Base-by-base conservation (phyloP, 2,797 vertebrate species). In the Alcedo quadribrachys region DNA sequence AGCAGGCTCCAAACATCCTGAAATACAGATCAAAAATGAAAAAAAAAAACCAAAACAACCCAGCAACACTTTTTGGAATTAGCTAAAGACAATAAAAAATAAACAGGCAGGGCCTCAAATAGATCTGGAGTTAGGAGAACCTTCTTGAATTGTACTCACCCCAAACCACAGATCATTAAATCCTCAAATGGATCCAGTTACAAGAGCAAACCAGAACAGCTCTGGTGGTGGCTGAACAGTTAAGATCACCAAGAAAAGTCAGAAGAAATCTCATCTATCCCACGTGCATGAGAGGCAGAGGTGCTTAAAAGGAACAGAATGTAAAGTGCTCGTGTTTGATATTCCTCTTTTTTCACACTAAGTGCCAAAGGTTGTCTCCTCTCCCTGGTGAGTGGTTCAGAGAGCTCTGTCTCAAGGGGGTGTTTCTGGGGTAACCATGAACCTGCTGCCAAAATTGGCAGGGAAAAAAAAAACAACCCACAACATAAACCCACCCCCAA, bases 261-360 rank as follows among this genome's bases (percentile, higher is more conserved):
- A 62, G 51, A 48, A 66, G 25, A n/a, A 66, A 30, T 4, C 43
- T 53, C 21, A 35, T n/a, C 48, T 46, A 43, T 13, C 32, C 69
- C 37, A 25, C 7, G 2, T 2, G 9, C 15, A 5, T 0, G 1
- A 73, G 32, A 9, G 18, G 9, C 27, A 43, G 40, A 1, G 2
- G 3, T 48, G 45, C 17, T 77, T 46, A 11, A 19, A 17, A 46
- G 87, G 45, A 4, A 5, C 12, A 43, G 19, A 89, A 66, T 2
- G 20, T 20, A 35, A 40, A 6, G 17, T 12, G 40, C 18, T 17
- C 17, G 37, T 15, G 43, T 54, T 62, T 69, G 42, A 6, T 15
- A 6, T 42, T 63, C 12, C 27, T 60, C 24, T 11, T 68, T 32
- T n/a, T 16, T 58, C 42, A 33, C 57, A 79, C 1, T 2, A 53